Base-by-base conservation (phyloP, 2,797 vertebrate genomes). In the Gila robusta region DNA sequence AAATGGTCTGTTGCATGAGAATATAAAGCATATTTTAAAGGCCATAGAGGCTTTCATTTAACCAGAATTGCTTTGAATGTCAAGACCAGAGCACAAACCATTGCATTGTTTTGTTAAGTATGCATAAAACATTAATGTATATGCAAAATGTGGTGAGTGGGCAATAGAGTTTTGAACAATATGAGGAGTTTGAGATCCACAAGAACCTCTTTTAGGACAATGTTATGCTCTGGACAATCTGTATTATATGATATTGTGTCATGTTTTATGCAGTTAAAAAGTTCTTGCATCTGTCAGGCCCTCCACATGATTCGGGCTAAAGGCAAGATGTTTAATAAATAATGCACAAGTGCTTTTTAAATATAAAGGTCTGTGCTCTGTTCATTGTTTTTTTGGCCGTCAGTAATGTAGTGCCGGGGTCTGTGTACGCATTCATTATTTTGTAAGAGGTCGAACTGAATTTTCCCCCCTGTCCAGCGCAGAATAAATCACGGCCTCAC, bases 311-410 rank as follows among this genome's bases (percentile, higher is more conserved):
- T 47, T 69, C 35, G 39, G 44, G 12, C 54, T 59, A 26, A 81
- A 28, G 82, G 59, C 82, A n/a, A 62, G 37, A 78, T 81, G 64
- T 81, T 85, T 71, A 81, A 88, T 88, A 85, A 88, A 88, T 88
- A 88, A 85, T 85, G 73, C 66, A 82, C 39, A 76, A 66, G 44
- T 84, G 56, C 77, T 80, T 86, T 83, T 49, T 54, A 21, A 85
- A 85, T 69, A 79, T 66, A 85, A 88, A 62, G 44, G 35, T 79
- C 54, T 72, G 52, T 59, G 84, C 71, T 76, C 11, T 81, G 84
- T 86, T 83, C 28, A 70, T 28, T 86, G 82, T 70, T 85, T 88
- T 35, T 74, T 49, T 32, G 69, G 66, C 62, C 4, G 9, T 41
- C 41, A 32, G 21, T 83, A 70, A 79, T 70, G 74, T 82, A 76